phyloP scores from a whole-genome alignment of 2,797 vertebrate species.

The Argentina silus region DNA sequence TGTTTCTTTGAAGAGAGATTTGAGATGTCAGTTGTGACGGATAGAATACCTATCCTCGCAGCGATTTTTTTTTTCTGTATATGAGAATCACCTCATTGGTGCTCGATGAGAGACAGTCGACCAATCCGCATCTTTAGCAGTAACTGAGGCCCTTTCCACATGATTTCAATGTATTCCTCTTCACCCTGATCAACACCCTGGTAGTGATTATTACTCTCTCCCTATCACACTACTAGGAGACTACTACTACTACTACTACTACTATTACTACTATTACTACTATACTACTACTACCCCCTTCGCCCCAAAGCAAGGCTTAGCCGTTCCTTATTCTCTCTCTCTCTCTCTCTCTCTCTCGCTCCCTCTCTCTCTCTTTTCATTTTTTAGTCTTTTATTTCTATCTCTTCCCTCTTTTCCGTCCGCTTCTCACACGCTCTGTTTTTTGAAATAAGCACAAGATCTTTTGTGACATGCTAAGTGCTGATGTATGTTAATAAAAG shows the following conservation, averaged over 20 bases:
- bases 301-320: slow-evolving; percentile 72
- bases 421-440: slow-evolving; percentile 75
- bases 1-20: neutral
- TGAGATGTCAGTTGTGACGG: slow-evolving; percentile 10
- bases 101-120: slow-evolving; percentile 13
- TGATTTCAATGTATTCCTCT: slow-evolving; percentile 49
- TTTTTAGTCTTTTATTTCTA: slow-evolving; percentile 38
- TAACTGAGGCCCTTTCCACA: slow-evolving; percentile 54
- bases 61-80: neutral
- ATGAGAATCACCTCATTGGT: slow-evolving; percentile 11
- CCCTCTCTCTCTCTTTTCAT: slow-evolving; percentile 42
- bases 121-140: slow-evolving; percentile 63
- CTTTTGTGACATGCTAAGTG: slow-evolving; percentile 87
- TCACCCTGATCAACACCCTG: slow-evolving; percentile 45
- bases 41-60: slow-evolving; percentile 4
- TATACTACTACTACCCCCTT: slow-evolving; percentile 45
- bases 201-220: slow-evolving; percentile 56
- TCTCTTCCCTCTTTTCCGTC: slow-evolving; percentile 49
- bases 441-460: slow-evolving; percentile 87
- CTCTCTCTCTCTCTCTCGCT: slow-evolving; percentile 40
- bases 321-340: slow-evolving; percentile 60
- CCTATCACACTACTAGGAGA: slow-evolving; percentile 53
- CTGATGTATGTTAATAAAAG: slow-evolving; percentile 92
- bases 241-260: slow-evolving; percentile 43
- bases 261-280: slow-evolving; percentile 46